Percentiles rank a stretch among this genome's conserved stretches.
phyloP scores from a whole-genome alignment of 2,797 vertebrate species.

The Coregonus suidteri region DNA sequence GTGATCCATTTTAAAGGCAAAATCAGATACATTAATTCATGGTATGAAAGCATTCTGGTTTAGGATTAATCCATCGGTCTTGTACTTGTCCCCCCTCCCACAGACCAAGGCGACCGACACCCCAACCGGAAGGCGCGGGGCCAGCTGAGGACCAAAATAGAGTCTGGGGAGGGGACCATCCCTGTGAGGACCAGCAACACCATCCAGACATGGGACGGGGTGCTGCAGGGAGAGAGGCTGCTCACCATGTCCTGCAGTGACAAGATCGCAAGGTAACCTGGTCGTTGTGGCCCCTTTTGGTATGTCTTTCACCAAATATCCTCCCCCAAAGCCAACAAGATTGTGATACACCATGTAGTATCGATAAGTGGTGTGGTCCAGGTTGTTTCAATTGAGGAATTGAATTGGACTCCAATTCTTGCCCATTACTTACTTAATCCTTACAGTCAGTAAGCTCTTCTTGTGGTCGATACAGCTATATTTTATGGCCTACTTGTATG shows the following conservation, averaged over 20 bases:
- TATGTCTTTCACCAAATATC: not conserved
- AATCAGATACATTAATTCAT: not conserved
- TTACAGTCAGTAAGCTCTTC: not conserved
- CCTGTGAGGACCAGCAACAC: conserved; percentile 92
- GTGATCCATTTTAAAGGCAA: not conserved
- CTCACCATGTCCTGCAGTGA: conserved; percentile 99
- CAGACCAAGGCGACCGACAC: conserved; percentile 94
- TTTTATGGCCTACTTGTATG: no score
- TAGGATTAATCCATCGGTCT: not conserved
- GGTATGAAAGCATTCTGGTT: not conserved
- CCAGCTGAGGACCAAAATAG: conserved; percentile 94
- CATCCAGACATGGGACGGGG: conserved; percentile 96
- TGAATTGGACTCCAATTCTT: not conserved
- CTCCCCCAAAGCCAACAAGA: not conserved
- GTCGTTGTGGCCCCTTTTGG: not conserved
- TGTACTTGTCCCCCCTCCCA: not conserved
- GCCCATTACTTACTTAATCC: not conserved
- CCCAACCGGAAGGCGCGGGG: conserved; percentile 95
- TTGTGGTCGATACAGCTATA: no score
- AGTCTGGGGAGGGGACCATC: conserved; percentile 96
- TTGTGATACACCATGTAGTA: not conserved
- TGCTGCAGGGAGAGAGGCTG: conserved; percentile 91
- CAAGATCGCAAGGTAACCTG: conserved; percentile 90
- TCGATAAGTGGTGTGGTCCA: not conserved
- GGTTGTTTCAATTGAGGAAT: not conserved